A percentile compares a stretch with the other conserved stretches of the same genome.
Evolutionary conservation across 2,888 invertebrate species (phyloP).

Genomic region (Polydrusus pterygomalis): DNA sequence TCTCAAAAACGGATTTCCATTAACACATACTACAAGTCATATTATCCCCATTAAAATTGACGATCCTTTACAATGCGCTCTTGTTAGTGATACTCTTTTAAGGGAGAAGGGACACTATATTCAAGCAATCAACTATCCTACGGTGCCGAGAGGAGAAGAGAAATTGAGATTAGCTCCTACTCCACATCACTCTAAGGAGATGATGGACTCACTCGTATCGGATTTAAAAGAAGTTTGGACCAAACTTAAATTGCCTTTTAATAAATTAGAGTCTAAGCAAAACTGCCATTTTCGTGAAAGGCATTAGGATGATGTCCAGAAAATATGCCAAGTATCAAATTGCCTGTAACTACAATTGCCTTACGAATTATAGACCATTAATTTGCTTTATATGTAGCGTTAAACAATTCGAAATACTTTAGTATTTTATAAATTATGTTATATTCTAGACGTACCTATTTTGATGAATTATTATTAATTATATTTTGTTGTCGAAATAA

Average conservation of each 20-base stretch:
- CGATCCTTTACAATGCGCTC: slow-evolving; percentile 86
- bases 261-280: slow-evolving; percentile 74
- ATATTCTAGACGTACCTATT: no score
- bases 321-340: no score
- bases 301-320: no score
- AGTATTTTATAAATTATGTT: no score
- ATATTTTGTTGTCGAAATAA: no score
- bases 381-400: no score
- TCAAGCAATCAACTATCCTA: slow-evolving; percentile 98
- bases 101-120: slow-evolving; percentile 92
- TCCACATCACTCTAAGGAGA: slow-evolving; percentile 89
- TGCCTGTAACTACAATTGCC: no score
- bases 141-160: slow-evolving; percentile 94
- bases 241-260: slow-evolving; percentile 81
- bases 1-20: slow-evolving; percentile 86
- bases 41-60: slow-evolving; percentile 96
- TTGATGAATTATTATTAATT: no score
- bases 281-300: slow-evolving; percentile 46
- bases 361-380: no score
- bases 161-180: slow-evolving; percentile 95
- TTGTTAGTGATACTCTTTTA: slow-evolving; percentile 90
- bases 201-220: slow-evolving; percentile 88
- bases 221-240: slow-evolving; percentile 90
- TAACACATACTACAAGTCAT: slow-evolving; percentile 93
- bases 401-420: no score